Evolutionary conservation across 2,888 invertebrate species (phyloP).

Genomic region (Seladonia tumulorum): DNA sequence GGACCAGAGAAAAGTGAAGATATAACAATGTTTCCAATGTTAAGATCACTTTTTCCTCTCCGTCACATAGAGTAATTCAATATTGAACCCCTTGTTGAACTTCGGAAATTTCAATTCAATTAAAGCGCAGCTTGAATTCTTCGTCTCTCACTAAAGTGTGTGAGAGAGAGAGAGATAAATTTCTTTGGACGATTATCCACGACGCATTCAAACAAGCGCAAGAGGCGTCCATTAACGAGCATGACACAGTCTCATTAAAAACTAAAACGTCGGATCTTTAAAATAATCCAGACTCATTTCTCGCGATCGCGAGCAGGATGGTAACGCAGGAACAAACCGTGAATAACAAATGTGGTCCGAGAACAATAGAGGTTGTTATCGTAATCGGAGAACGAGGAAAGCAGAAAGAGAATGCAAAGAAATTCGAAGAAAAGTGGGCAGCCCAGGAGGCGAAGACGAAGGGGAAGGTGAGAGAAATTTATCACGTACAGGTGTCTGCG

Average conservation of each 20-base stretch:
- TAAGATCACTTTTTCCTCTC: neutral
- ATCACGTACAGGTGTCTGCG: conserved; percentile 50
- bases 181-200: neutral
- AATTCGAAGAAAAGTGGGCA: neutral
- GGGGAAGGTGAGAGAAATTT: conserved; percentile 32
- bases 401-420: conserved; percentile 14
- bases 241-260: neutral
- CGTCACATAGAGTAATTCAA: too few species aligned
- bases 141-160: too few species aligned
- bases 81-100: too few species aligned
- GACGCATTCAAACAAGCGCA: neutral
- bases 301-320: neutral
- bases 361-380: conserved; percentile 9
- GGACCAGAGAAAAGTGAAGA: neutral
- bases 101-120: too few species aligned
- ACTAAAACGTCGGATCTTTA: neutral
- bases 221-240: neutral
- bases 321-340: neutral
- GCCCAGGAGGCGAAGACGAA: too few species aligned
- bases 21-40: neutral
- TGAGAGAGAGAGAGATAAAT: neutral
- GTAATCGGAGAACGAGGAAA: neutral
- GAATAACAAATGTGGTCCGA: conserved; percentile 8
- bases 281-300: neutral
- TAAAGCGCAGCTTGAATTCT: too few species aligned